Conservation (phyloP, 2,797 vertebrate species). For the Enteromius thamalakanensis region DNA sequence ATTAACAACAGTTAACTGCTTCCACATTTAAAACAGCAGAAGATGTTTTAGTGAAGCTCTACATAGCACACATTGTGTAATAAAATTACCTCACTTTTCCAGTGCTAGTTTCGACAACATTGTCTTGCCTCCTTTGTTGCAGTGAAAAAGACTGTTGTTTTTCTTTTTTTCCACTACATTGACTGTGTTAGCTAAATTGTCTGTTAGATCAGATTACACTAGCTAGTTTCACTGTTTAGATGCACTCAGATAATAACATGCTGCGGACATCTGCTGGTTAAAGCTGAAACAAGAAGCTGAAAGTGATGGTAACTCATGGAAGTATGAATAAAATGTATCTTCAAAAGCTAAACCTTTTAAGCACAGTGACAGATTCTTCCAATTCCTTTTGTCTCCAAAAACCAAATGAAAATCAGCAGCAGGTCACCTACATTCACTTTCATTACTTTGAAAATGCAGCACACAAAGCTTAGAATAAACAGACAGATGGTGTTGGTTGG, state of each 20-base stretch:
- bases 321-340: background rate
- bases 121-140: constrained; percentile 3
- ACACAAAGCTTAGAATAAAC: background rate
- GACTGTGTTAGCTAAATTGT: background rate
- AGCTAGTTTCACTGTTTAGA: background rate
- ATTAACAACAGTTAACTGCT: background rate
- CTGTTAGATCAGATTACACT: background rate
- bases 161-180: background rate
- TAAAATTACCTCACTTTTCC: background rate
- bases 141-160: background rate
- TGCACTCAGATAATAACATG: background rate
- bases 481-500: background rate
- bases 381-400: background rate
- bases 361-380: background rate
- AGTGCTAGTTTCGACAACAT: constrained; percentile 1
- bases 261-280: background rate
- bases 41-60: background rate
- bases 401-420: background rate
- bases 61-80: background rate
- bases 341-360: background rate
- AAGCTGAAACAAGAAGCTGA: background rate
- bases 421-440: background rate
- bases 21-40: background rate
- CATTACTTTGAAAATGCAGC: background rate
- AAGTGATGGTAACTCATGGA: background rate